These are phyloP conservation scores for Agelas oroides DNA, from an alignment of 37 sponge, comb jelly and placozoan genomes.

Conservation along the genomic window DNA sequence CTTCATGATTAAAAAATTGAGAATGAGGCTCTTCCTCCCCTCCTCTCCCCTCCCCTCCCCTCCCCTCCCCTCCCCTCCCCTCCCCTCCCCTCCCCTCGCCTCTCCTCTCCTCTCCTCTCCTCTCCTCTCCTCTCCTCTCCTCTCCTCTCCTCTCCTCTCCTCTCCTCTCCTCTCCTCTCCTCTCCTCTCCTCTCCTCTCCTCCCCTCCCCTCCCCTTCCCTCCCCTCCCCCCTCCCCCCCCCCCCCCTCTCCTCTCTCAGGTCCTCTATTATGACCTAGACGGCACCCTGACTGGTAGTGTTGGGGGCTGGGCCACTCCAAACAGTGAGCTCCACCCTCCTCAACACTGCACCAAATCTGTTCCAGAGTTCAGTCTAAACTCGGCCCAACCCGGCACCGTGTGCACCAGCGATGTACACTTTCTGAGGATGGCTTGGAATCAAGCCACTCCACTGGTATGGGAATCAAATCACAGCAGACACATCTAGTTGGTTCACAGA, in stretches of 20 bases:
- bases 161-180: no score
- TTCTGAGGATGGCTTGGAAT: slow-evolving; percentile 86
- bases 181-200: no score
- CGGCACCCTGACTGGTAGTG: slow-evolving; percentile 66
- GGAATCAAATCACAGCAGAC: background rate
- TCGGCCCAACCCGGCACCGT: slow-evolving; percentile 34
- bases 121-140: no score
- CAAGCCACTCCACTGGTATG: slow-evolving; percentile 71
- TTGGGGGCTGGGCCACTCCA: slow-evolving; percentile 69
- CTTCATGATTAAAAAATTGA: no score
- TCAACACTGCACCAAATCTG: slow-evolving; percentile 42
- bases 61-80: no score
- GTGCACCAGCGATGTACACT: slow-evolving; percentile 70
- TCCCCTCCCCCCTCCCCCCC: slow-evolving; percentile 11
- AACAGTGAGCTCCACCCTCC: slow-evolving; percentile 66
- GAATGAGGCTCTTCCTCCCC: no score
- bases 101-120: no score
- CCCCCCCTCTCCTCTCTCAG: slow-evolving; percentile 10
- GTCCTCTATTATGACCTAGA: slow-evolving; percentile 70
- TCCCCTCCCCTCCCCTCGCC: no score
- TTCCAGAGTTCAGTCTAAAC: slow-evolving; percentile 68
- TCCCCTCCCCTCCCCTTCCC: no score
- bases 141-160: no score
- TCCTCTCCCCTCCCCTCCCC: no score
- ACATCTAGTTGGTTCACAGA: no score